Percentiles rank a stretch among this genome's conserved stretches.
Evolutionary conservation across 2,888 invertebrate species (phyloP).

Genomic region (Limenitis arthemis): DNA sequence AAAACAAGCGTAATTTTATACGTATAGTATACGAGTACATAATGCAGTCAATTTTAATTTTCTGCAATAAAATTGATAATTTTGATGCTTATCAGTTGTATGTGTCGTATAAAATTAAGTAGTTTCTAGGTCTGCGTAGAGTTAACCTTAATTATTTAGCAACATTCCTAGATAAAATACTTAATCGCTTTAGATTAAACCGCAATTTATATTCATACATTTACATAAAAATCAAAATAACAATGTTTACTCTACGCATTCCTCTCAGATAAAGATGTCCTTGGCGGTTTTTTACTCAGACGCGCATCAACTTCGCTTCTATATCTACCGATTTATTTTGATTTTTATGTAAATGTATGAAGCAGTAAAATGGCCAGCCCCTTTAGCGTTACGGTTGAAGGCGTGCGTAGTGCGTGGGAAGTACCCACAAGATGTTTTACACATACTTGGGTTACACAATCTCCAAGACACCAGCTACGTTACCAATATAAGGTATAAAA

Average conservation of each 20-base stretch:
- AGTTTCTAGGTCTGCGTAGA: too few species aligned
- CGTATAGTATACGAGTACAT: slow-evolving; percentile 36
- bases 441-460: slow-evolving; percentile 67
- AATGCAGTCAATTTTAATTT: neutral
- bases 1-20: slow-evolving; percentile 51
- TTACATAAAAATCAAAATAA: too few species aligned
- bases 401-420: slow-evolving; percentile 65
- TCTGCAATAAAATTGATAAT: neutral
- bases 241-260: slow-evolving; percentile 63
- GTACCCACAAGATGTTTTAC: slow-evolving; percentile 45
- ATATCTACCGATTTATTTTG: slow-evolving; percentile 41
- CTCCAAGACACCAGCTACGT: slow-evolving; percentile 52
- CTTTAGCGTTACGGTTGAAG: slow-evolving; percentile 61
- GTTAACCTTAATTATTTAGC: too few species aligned
- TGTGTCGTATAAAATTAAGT: neutral
- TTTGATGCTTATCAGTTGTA: too few species aligned
- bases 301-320: slow-evolving; percentile 37
- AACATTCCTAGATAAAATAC: neutral
- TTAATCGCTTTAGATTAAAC: slow-evolving; percentile 15
- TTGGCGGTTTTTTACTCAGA: slow-evolving; percentile 58
- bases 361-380: slow-evolving; percentile 62
- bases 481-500: slow-evolving; percentile 26
- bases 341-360: too few species aligned
- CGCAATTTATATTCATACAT: slow-evolving; percentile 30
- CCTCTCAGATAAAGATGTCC: slow-evolving; percentile 68